Conservation (phyloP, 2,113 vertebrate genomes). For the Carlito syrichta region DNA sequence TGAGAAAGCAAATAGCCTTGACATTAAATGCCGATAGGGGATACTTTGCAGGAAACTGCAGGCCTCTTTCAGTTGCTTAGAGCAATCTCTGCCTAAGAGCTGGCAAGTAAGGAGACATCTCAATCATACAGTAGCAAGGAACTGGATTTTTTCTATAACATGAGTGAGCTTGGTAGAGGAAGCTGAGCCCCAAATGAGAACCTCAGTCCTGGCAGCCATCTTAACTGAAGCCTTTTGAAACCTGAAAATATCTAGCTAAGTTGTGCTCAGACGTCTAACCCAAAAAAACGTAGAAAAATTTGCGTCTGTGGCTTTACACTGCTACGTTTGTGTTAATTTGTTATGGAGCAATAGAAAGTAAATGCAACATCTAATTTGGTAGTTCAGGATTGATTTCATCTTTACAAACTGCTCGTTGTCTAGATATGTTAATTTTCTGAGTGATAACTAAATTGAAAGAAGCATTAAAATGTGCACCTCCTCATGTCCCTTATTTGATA, state of each 20-base stretch:
- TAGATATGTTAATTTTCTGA: neutral
- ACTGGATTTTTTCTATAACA: neutral
- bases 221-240: neutral
- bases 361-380: neutral
- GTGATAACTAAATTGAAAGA: neutral
- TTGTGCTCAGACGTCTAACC: neutral
- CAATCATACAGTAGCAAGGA: neutral
- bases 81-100: neutral
- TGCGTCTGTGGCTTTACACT: neutral
- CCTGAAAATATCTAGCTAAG: neutral
- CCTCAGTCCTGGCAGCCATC: too few relatives aligned
- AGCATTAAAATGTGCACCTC: neutral
- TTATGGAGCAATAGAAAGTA: neutral
- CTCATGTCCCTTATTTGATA: neutral
- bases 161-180: neutral
- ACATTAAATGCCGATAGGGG: neutral
- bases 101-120: neutral
- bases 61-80: neutral
- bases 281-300: neutral
- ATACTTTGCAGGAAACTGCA: accelerated
- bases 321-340: neutral
- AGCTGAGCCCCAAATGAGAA: neutral
- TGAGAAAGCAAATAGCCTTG: neutral
- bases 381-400: neutral
- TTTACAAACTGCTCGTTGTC: neutral